A percentile compares a stretch with the other conserved stretches of the same genome.
phyloP scores from a whole-genome alignment of 2,113 vertebrate species.

The Haliaeetus leucogaster region DNA sequence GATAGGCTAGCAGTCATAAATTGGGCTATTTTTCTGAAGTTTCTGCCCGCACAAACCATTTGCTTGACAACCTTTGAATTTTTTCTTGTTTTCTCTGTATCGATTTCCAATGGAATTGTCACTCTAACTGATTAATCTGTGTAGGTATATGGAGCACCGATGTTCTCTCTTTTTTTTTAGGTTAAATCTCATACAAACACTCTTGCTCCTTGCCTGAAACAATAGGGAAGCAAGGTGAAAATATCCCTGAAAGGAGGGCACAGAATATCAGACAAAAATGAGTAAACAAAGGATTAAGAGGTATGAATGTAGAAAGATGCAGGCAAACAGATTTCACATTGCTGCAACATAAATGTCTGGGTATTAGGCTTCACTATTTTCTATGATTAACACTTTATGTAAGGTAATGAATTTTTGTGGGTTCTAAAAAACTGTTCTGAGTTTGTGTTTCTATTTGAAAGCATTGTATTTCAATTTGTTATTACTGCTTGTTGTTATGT shows the following conservation, averaged over 20 bases:
- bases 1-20: slow-evolving; percentile 23
- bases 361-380: background rate
- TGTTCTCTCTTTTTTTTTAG: background rate
- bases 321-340: background rate
- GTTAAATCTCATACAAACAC: background rate
- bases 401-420: rapidly evolving
- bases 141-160: background rate
- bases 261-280: background rate
- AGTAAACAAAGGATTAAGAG: background rate
- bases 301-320: background rate
- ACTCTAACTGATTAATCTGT: slow-evolving; percentile 58
- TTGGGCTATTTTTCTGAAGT: slow-evolving; percentile 47
- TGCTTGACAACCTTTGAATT: slow-evolving; percentile 41
- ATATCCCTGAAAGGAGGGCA: background rate
- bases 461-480: background rate
- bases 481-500: background rate
- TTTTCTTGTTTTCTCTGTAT: slow-evolving; percentile 50
- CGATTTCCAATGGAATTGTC: slow-evolving; percentile 53
- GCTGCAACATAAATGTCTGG: background rate
- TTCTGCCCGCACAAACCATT: slow-evolving; percentile 2
- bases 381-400: background rate
- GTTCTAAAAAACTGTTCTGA: background rate
- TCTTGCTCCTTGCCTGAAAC: background rate
- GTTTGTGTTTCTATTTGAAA: background rate
- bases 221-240: background rate